Conservation (phyloP, 2,888 invertebrate genomes). For the Flexamia atlantica region DNA sequence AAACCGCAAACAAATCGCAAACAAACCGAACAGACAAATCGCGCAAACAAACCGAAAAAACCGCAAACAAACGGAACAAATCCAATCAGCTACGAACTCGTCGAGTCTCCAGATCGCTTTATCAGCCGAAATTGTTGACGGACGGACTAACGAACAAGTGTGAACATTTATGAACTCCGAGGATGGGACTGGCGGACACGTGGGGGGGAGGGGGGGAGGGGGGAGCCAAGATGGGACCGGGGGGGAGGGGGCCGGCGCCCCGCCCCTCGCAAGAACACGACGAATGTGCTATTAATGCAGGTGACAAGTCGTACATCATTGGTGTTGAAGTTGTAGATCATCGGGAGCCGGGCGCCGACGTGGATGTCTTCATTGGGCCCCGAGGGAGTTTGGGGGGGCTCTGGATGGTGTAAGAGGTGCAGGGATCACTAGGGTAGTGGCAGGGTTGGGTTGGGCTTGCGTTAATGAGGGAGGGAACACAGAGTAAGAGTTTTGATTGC, state of each 20-base stretch:
- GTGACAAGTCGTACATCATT: conserved; percentile 41
- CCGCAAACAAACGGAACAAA: too few relatives aligned
- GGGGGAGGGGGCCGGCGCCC: conserved; percentile 3
- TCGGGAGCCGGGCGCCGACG: not conserved
- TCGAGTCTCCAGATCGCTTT: not conserved
- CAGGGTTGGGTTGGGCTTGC: too few relatives aligned
- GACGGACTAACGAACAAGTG: conserved; percentile 37
- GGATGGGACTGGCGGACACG: conserved; percentile 4
- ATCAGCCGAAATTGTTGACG: conserved; percentile 36
- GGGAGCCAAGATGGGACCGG: conserved; percentile 34
- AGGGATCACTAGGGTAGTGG: too few relatives aligned
- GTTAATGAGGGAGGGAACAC: too few relatives aligned
- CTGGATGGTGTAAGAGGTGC: not conserved
- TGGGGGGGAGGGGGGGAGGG: not conserved
- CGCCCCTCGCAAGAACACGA: not conserved
- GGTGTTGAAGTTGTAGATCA: conserved; percentile 16
- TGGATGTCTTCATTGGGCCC: not conserved
- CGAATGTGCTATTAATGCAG: conserved; percentile 57
- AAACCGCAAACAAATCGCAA: too few relatives aligned
- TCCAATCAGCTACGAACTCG: too few relatives aligned
- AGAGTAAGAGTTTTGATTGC: too few relatives aligned
- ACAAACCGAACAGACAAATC: too few relatives aligned
- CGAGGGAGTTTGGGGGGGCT: not conserved
- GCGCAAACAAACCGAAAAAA: too few relatives aligned
- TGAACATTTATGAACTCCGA: conserved; percentile 38